Percentiles rank a stretch among this genome's conserved stretches.
Conservation (phyloP, 2,888 invertebrate species). For the Resseliella maxima region DNA sequence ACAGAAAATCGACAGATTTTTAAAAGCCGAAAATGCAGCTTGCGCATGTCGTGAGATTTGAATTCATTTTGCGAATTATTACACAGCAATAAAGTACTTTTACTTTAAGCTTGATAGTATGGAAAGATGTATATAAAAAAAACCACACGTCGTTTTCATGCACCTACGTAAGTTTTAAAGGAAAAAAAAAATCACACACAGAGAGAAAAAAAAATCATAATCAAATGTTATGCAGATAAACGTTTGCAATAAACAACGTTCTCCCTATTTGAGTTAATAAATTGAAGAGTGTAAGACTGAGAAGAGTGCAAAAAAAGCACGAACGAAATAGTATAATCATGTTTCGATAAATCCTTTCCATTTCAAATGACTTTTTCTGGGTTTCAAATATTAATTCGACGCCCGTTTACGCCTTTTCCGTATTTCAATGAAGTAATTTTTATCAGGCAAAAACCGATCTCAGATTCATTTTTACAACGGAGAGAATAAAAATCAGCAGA, state of each 20-base stretch:
- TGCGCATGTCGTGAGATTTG: constrained; percentile 9
- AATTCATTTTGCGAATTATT: background rate
- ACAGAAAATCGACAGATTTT: background rate
- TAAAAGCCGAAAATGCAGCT: background rate
- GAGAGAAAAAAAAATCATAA: background rate
- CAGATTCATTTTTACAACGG: background rate
- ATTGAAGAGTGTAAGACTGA: too few species aligned
- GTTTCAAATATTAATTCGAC: background rate
- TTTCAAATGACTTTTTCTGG: constrained; percentile 7
- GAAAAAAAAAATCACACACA: background rate
- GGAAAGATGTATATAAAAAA: background rate
- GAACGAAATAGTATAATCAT: background rate
- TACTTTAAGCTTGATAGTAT: background rate
- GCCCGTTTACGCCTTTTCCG: background rate
- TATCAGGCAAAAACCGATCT: too few species aligned
- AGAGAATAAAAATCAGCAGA: background rate
- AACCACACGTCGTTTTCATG: background rate
- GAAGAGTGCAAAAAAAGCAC: background rate
- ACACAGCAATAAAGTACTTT: constrained; percentile 2
- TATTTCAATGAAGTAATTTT: background rate
- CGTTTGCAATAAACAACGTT: constrained; percentile 2
- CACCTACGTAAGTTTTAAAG: constrained; percentile 15
- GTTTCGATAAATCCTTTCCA: constrained; percentile 41
- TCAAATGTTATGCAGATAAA: constrained; percentile 40
- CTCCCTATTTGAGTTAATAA: background rate